Base-by-base conservation (phyloP, 2,888 invertebrate species). In the Stegana nigrithorax region DNA sequence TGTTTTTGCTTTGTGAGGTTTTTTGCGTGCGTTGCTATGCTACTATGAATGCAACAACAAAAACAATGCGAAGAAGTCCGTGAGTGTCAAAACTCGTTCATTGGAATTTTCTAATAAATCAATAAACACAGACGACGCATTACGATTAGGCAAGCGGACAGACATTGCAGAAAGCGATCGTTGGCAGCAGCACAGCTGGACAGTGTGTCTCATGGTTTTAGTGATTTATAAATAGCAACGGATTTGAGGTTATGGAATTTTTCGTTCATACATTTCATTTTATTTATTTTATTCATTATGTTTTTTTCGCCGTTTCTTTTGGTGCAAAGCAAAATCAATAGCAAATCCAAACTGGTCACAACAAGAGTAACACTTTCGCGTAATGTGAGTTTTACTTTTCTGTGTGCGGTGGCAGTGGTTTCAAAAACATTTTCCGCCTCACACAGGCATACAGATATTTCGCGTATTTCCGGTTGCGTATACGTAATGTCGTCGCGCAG, bases 71-170 rank as follows among this genome's bases (percentile, higher is more conserved):
- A 63, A 62, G 55, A 68, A n/a, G n/a, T n/a, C n/a, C n/a, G 62
- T 57, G 67, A 70, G 78, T 78, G 74, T 75, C 72, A 72, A 81
- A 81, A 81, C 81, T 80, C 78, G 81, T 81, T 81, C 78, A 75
- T 74, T 73, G 78, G 81, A 82, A 81, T 81, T 81, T 81, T 81
- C 82, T 82, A 81, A 82, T 81, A 82, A 81, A 81, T 80, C 81
- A 81, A 78, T 75, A 75, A 78, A 75, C 78, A 77, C 74, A 76
- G 78, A 78, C 75, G 78, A 75, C 75, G 69, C 74, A 71, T 70
- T 69, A 74, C 65, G 62, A 67, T 64, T 65, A 29, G 25, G 36
- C 23, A 23, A 14, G 44, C 23, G 23, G 39, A 36, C 29, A 27
- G 17, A 27, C 29, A 53, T 19, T 23, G 56, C 23, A 47, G 47